Evolutionary conservation across 2,113 vertebrate species (phyloP).

Genomic region (Sorex araneus): DNA sequence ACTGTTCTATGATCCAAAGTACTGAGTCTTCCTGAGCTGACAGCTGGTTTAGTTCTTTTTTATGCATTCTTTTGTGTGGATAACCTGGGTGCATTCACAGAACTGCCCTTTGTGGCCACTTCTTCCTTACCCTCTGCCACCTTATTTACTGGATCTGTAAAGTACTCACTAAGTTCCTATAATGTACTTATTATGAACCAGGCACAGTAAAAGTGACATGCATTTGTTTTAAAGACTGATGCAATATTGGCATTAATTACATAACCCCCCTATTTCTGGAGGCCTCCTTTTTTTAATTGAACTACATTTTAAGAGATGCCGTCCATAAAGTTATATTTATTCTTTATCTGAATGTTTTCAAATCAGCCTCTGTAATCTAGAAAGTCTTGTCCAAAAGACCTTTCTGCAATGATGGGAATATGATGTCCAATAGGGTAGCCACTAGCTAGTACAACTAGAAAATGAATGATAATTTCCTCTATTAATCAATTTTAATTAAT

Average conservation of each 20-base stretch:
- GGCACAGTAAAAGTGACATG: slow-evolving; percentile 14
- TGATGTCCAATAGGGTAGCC: slow-evolving; percentile 31
- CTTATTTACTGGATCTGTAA: slow-evolving; percentile 60
- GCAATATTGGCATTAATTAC: background rate
- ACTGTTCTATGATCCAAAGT: too few species aligned
- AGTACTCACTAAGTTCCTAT: slow-evolving; percentile 37
- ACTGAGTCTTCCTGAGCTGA: too few species aligned
- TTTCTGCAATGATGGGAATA: slow-evolving; percentile 30
- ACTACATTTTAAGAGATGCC: slow-evolving; percentile 23
- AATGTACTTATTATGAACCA: slow-evolving; percentile 7
- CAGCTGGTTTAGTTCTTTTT: too few species aligned
- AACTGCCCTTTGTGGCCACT: too few species aligned
- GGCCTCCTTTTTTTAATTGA: background rate
- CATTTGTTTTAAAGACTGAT: background rate
- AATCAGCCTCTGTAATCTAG: slow-evolving; percentile 22
- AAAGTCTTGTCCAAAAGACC: slow-evolving; percentile 4
- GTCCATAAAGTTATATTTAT: slow-evolving; percentile 42
- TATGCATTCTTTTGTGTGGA: too few species aligned
- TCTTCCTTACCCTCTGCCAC: background rate
- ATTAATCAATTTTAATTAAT: slow-evolving; percentile 62
- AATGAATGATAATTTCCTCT: slow-evolving; percentile 48
- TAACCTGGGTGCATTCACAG: too few species aligned
- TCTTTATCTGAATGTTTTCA: slow-evolving; percentile 43
- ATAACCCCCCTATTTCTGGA: background rate
- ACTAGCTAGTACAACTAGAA: slow-evolving; percentile 59